Evolutionary conservation across 2,113 vertebrate genomes (phyloP).

Genomic region (Corythornis cristatus): DNA sequence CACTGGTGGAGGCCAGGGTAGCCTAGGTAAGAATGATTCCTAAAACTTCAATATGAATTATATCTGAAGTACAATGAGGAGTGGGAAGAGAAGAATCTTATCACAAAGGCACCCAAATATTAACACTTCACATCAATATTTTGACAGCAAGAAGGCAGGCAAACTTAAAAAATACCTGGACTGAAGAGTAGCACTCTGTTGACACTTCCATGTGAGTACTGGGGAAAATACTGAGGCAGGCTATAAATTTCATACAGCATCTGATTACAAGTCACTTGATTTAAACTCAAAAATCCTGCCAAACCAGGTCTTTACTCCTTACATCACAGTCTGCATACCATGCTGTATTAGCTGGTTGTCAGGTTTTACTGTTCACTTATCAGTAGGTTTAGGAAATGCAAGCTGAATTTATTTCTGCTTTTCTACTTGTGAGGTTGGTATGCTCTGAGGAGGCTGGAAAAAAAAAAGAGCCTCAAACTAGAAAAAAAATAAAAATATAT

Average conservation of each 20-base stretch:
- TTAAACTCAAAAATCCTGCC: neutral
- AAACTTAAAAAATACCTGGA: neutral
- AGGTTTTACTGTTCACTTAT: neutral
- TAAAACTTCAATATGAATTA: neutral
- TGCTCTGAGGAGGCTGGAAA: neutral
- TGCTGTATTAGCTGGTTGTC: neutral
- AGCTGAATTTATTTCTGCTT: neutral
- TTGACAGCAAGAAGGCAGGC: neutral
- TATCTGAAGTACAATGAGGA: neutral
- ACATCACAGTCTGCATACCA: neutral
- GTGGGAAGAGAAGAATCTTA: neutral
- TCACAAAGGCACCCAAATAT: neutral
- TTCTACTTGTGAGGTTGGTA: neutral
- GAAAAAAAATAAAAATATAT: neutral
- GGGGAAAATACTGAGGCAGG: neutral
- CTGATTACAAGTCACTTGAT: neutral
- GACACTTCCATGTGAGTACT: neutral
- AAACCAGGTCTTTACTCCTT: neutral
- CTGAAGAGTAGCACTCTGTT: neutral
- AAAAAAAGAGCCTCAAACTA: neutral
- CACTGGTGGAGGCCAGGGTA: neutral
- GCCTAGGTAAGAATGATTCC: neutral
- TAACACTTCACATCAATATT: neutral
- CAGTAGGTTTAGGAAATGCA: neutral
- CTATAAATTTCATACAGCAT: neutral